These are phyloP conservation scores for Eurytoma adleriae DNA, from an alignment of 2,888 invertebrate genomes.

Conservation along the genomic window DNA sequence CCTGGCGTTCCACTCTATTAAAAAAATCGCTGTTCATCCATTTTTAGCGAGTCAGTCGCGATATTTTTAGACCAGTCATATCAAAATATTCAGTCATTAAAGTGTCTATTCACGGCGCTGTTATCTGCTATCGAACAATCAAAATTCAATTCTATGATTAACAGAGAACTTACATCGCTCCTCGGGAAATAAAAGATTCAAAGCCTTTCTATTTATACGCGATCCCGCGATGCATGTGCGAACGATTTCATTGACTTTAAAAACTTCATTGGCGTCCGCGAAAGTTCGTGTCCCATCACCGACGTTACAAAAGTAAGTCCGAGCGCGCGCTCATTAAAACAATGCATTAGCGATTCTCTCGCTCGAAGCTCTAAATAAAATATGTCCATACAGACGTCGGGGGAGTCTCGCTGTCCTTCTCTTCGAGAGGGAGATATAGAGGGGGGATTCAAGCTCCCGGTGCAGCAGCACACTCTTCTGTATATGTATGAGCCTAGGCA, in stretches of 20 bases:
- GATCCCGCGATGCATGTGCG: background rate
- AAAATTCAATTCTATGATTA: no score
- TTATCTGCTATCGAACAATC: no score
- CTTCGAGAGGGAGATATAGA: background rate
- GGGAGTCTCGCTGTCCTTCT: background rate
- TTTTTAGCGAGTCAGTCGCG: no score
- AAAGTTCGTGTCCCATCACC: background rate
- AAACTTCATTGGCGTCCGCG: constrained; percentile 2
- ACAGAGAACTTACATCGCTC: no score
- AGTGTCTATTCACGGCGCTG: no score
- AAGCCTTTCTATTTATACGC: background rate
- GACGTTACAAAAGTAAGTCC: background rate
- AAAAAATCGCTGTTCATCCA: no score
- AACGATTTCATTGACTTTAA: background rate
- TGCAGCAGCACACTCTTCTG: constrained; percentile 23
- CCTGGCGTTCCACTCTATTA: no score
- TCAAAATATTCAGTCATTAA: no score
- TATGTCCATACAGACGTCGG: constrained; percentile 28
- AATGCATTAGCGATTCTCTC: constrained; percentile 11
- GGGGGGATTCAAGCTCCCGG: background rate
- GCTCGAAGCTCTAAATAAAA: constrained; percentile 48
- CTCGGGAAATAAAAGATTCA: background rate
- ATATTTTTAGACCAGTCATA: no score
- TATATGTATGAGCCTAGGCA: constrained; percentile 42
- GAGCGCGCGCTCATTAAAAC: constrained; percentile 5